Percentiles rank a stretch among this genome's conserved stretches.
Conservation (phyloP, 2,797 vertebrate genomes). For the Periophthalmus magnuspinnatus region DNA sequence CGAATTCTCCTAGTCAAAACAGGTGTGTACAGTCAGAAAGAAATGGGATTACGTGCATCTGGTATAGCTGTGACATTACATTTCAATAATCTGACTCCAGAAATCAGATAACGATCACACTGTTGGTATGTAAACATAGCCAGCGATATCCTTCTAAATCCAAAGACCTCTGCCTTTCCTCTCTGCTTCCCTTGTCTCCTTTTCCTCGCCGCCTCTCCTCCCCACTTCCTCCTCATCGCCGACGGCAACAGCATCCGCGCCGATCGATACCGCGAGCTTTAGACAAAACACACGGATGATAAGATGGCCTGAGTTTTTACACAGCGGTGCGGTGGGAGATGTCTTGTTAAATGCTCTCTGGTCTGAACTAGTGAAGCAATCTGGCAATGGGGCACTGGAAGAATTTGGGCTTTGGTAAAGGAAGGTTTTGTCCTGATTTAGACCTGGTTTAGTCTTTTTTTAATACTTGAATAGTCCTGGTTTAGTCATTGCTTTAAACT, state of each 20-base stretch:
- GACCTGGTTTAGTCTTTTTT: no score
- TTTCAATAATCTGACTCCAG: no score
- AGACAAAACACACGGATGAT: slow-evolving; percentile 72
- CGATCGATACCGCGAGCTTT: slow-evolving; percentile 68
- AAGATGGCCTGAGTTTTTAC: slow-evolving; percentile 65
- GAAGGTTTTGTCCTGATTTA: background rate
- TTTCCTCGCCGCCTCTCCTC: slow-evolving; percentile 12
- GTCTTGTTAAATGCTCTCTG: slow-evolving; percentile 14
- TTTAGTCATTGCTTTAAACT: no score
- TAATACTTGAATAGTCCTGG: no score
- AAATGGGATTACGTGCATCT: no score
- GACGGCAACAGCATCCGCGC: slow-evolving; percentile 63
- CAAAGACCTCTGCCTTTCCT: background rate
- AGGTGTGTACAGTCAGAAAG: no score
- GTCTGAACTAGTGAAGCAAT: no score
- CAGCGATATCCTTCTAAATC: slow-evolving; percentile 64
- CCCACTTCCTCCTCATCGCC: slow-evolving; percentile 31
- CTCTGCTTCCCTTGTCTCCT: slow-evolving; percentile 7
- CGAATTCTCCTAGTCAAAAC: no score
- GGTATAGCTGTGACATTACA: no score
- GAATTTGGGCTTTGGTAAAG: background rate
- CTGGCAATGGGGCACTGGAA: background rate
- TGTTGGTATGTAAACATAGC: background rate
- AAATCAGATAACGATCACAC: no score
- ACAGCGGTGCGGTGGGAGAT: slow-evolving; percentile 25